phyloP scores from a whole-genome alignment of 2,113 vertebrate genomes.

The Mixornis gularis region DNA sequence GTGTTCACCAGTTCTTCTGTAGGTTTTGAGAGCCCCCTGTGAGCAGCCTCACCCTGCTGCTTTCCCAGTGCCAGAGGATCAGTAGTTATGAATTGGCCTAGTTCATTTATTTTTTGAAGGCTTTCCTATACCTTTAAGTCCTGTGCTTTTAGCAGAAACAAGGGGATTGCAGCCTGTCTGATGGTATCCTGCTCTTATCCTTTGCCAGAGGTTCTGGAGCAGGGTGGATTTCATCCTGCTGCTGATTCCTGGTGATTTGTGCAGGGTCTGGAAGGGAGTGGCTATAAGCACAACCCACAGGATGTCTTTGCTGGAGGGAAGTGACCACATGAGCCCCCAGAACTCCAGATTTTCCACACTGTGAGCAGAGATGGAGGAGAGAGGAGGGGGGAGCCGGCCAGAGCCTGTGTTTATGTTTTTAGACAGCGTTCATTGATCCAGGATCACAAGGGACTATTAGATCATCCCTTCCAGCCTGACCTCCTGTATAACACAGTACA shows the following conservation, averaged over 20 bases:
- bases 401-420: constrained; percentile 44
- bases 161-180: neutral
- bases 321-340: neutral
- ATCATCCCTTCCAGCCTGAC: constrained; percentile 40
- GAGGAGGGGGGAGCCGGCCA: neutral
- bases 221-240: neutral
- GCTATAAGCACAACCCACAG: neutral
- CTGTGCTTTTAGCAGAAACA: neutral
- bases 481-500: neutral
- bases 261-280: neutral
- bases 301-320: neutral
- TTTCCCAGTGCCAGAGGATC: neutral
- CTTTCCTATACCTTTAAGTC: neutral
- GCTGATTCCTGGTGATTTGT: neutral
- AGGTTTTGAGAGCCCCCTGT: neutral
- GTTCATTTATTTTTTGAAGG: neutral
- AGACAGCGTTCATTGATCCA: constrained; percentile 52
- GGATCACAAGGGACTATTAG: constrained; percentile 50
- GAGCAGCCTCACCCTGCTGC: neutral
- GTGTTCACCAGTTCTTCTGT: neutral
- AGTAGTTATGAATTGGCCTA: neutral
- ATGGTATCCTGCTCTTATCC: neutral
- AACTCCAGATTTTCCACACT: neutral
- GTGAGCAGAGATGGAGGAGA: neutral
- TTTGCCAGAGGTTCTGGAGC: neutral